Base-by-base conservation (phyloP, 1,140 invertebrate genomes). In the Himalopsyche phryganea region DNA sequence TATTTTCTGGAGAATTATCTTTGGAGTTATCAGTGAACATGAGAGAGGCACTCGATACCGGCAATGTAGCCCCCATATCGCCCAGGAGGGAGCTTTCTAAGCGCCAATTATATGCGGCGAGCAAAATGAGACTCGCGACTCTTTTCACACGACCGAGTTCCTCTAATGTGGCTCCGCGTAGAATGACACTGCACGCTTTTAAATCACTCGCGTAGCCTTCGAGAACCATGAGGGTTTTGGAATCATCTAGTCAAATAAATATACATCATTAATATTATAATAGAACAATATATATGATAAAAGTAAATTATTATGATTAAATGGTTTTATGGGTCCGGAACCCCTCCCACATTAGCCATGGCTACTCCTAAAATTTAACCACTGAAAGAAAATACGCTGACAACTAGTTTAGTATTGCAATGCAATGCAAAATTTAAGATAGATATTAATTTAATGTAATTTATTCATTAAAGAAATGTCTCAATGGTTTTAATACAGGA, bases 181-280 rank as follows among this genome's bases (percentile, higher is more conserved):
- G 70, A 6, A 97, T 69, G 23, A 98, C 87, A 0, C 94, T 95
- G 66, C 91, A 94, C 0, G 94, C 94, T 0, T 96, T 78, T 65
- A 92, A 84, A 1, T 89, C 84, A 69, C 82, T 81, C 0, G 87
- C 84, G 68, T 94, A 92, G 1, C 94, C 92, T 74, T 98, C 95
- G 65, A 98, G 90, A 62, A 92, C 91, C 91, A 98, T 93, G 1
- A 98, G 71, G 0, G 91, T 94, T 81, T 97, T 98, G 1, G 74
- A 70, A 36, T 80, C 69, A 72, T 80, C 83, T 83, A 28, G 9
- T 28, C 4, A 28, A 28, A 28, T 28, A 28, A 28, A 28, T 9
- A 28, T 28, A n/a, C n/a, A n/a, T n/a, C n/a, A n/a, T n/a, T n/a
- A n/a, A n/a, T n/a, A n/a, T n/a, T n/a, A n/a, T n/a, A n/a, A n/a